A percentile compares a stretch with the other conserved stretches of the same genome.
These are phyloP conservation scores for Synanthedon andrenaeformis DNA, from an alignment of 2,888 invertebrate species.

Conservation along the genomic window DNA sequence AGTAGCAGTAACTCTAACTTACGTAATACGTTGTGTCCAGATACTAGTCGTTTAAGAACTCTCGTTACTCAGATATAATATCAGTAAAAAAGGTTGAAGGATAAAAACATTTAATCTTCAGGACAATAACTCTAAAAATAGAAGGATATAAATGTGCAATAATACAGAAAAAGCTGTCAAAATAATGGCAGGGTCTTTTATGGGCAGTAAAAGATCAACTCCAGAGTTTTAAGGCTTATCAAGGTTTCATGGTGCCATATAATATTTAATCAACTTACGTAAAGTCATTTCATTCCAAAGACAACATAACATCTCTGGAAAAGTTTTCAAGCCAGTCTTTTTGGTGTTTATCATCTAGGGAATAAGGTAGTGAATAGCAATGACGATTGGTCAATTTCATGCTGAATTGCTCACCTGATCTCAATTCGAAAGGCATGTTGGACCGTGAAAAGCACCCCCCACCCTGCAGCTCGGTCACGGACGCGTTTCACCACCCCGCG, in stretches of 20 bases:
- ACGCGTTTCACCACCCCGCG: slow-evolving; percentile 35
- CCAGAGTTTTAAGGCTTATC: not conserved
- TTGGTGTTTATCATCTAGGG: too few relatives aligned
- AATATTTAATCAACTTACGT: not conserved
- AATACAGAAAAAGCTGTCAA: not conserved
- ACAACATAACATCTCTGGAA: not conserved
- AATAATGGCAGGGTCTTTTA: not conserved
- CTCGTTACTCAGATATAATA: too few relatives aligned
- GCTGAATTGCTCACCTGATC: slow-evolving; percentile 53
- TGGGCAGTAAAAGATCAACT: not conserved
- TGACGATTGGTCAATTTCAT: too few relatives aligned
- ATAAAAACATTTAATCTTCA: too few relatives aligned
- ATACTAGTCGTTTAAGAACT: too few relatives aligned
- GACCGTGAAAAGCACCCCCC: slow-evolving; percentile 50
- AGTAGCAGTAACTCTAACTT: too few relatives aligned
- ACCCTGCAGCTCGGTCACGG: slow-evolving; percentile 48
- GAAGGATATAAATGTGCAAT: not conserved
- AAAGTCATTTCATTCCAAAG: not conserved
- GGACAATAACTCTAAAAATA: too few relatives aligned
- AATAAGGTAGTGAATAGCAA: too few relatives aligned
- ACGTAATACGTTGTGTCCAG: too few relatives aligned
- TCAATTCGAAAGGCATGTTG: slow-evolving; percentile 63
- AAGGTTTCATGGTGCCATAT: not conserved
- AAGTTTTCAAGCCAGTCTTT: too few relatives aligned
- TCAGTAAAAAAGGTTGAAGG: too few relatives aligned